Percentiles rank a stretch among this genome's conserved stretches.
Conservation (phyloP, 2,888 invertebrate genomes). For the Microchrysa polita region DNA sequence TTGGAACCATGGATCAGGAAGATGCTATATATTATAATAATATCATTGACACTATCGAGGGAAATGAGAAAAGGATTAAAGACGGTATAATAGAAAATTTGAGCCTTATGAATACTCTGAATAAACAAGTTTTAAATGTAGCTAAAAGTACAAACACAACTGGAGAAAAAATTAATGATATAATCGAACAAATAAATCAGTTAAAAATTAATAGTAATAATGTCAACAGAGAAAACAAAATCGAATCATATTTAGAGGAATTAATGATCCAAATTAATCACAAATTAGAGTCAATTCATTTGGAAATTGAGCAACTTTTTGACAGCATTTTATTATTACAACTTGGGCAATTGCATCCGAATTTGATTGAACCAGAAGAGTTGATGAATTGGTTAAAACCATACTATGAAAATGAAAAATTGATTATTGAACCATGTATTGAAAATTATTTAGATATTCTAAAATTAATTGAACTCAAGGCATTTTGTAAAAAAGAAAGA, state of each 20-base stretch:
- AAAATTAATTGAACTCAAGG: too few relatives aligned
- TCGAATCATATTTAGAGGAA: constrained; percentile 10
- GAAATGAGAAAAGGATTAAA: constrained; percentile 44
- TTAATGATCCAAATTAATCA: too few relatives aligned
- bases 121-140: constrained; percentile 12
- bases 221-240: too few relatives aligned
- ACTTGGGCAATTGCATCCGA: too few relatives aligned
- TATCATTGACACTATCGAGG: constrained; percentile 11
- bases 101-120: constrained; percentile 8
- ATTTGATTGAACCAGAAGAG: too few relatives aligned
- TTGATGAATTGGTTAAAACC: too few relatives aligned
- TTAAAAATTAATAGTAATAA: constrained; percentile 2
- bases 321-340: too few relatives aligned
- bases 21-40: constrained; percentile 39
- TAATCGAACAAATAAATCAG: background rate
- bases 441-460: too few relatives aligned
- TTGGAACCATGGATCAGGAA: constrained; percentile 42
- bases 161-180: background rate
- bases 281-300: background rate
- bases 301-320: too few relatives aligned
- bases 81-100: constrained; percentile 42
- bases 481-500: too few relatives aligned
- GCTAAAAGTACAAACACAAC: background rate
- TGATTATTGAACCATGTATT: too few relatives aligned
- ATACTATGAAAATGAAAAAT: too few relatives aligned